Evolutionary conservation across 2,797 vertebrate genomes (phyloP).

Genomic region (Crenuchus spilurus): DNA sequence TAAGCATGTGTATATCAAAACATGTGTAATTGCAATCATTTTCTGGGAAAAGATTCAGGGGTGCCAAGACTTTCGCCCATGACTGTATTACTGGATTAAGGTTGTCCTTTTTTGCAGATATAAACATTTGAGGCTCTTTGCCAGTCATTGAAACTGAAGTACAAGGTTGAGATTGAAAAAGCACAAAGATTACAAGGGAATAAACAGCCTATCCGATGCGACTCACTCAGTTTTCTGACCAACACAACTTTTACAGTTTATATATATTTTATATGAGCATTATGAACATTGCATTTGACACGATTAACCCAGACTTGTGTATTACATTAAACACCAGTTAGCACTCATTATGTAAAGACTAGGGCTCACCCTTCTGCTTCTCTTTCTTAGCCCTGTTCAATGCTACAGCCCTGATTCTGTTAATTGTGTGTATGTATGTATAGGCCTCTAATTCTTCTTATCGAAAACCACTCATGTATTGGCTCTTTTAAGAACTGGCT

Average conservation of each 20-base stretch:
- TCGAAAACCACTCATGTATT: constrained; percentile 81
- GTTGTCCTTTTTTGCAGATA: background rate
- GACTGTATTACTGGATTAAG: background rate
- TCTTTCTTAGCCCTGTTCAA: constrained; percentile 2
- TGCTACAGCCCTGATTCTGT: constrained; percentile 30
- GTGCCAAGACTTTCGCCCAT: too few species aligned
- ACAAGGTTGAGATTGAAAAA: constrained; percentile 32
- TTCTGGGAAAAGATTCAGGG: too few species aligned
- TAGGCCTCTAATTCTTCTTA: constrained; percentile 72
- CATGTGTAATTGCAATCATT: too few species aligned
- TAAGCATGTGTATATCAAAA: too few species aligned
- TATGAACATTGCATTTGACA: constrained; percentile 31
- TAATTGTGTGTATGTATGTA: constrained; percentile 63
- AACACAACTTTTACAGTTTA: constrained; percentile 45
- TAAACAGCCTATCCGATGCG: constrained; percentile 27
- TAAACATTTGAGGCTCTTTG: background rate
- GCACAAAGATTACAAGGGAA: constrained; percentile 38
- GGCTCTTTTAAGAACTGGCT: constrained; percentile 82
- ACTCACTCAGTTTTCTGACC: constrained; percentile 48
- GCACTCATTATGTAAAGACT: constrained; percentile 53
- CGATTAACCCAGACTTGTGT: constrained; percentile 33
- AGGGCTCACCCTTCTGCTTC: constrained; percentile 33
- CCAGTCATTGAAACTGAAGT: background rate
- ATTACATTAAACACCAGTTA: constrained; percentile 35
- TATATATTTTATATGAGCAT: constrained; percentile 23